Conservation (phyloP, 2,113 vertebrate species). For the Lates calcarifer region DNA sequence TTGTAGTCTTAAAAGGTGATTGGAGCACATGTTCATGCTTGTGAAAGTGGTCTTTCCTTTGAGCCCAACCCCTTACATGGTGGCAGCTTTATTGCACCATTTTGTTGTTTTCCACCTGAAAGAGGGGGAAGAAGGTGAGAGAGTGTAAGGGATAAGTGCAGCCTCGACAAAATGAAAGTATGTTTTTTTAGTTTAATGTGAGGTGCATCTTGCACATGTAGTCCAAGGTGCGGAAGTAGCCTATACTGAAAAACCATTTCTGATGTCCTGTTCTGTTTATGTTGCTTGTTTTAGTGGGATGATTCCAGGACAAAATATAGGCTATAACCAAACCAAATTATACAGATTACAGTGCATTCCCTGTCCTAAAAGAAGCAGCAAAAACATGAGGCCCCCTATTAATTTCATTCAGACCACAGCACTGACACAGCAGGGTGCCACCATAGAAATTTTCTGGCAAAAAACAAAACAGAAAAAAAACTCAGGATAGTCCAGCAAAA, state of each 20-base stretch:
- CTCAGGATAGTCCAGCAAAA: neutral
- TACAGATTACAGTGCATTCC: neutral
- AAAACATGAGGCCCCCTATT: neutral
- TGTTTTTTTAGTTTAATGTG: neutral
- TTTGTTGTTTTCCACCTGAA: conserved; percentile 13
- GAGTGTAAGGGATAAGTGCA: neutral
- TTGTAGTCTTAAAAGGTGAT: neutral
- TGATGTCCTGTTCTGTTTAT: neutral
- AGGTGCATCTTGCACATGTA: neutral
- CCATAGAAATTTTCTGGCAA: neutral
- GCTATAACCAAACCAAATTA: neutral
- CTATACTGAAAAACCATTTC: no score
- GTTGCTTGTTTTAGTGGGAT: neutral
- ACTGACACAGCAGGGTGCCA: neutral
- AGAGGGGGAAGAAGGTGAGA: neutral
- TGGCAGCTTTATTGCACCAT: conserved; percentile 1
- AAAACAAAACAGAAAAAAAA: conserved; percentile 5
- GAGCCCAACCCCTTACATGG: neutral
- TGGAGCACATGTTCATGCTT: neutral
- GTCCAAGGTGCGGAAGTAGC: no score
- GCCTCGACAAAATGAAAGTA: neutral
- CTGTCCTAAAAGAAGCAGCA: neutral
- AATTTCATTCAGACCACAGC: conserved; percentile 13
- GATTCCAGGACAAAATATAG: neutral
- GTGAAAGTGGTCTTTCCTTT: neutral